phyloP scores from a whole-genome alignment of 2,113 vertebrate species.

The Peromyscus californicus region DNA sequence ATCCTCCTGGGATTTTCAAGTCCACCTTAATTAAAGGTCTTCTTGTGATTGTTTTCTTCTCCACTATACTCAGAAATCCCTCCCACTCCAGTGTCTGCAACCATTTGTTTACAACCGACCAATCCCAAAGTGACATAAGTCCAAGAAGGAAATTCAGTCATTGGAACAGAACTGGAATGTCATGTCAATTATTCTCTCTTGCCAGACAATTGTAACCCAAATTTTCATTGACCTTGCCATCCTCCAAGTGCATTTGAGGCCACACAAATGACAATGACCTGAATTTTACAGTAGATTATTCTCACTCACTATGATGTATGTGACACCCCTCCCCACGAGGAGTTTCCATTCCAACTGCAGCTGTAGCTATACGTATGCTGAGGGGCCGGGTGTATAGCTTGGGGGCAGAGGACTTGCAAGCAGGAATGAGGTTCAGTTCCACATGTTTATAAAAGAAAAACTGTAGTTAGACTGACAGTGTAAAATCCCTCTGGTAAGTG shows the following conservation, averaged over 20 bases:
- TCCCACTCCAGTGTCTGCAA: constrained; percentile 24
- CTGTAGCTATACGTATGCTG: background rate
- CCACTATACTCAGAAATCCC: constrained; percentile 1
- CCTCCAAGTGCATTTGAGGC: background rate
- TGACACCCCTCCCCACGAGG: background rate
- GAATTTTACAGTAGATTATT: background rate
- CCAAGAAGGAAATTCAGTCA: background rate
- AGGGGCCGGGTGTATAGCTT: background rate
- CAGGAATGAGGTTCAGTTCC: background rate
- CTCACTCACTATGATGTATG: background rate
- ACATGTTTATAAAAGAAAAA: background rate
- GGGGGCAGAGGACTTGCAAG: background rate
- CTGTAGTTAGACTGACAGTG: background rate
- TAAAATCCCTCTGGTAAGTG: background rate
- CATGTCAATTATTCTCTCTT: background rate
- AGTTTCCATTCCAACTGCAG: background rate
- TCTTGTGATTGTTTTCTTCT: constrained; percentile 45
- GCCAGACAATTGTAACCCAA: background rate
- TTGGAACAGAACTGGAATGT: background rate
- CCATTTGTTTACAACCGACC: constrained; percentile 19
- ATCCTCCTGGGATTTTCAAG: constrained; percentile 24
- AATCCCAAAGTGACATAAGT: background rate
- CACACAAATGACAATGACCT: background rate
- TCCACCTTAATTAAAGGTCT: constrained; percentile 52
- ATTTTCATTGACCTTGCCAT: background rate